Percentiles rank a stretch among this genome's conserved stretches.
phyloP scores from a whole-genome alignment of 2,888 invertebrate species.

The Argyra leucocephala region DNA sequence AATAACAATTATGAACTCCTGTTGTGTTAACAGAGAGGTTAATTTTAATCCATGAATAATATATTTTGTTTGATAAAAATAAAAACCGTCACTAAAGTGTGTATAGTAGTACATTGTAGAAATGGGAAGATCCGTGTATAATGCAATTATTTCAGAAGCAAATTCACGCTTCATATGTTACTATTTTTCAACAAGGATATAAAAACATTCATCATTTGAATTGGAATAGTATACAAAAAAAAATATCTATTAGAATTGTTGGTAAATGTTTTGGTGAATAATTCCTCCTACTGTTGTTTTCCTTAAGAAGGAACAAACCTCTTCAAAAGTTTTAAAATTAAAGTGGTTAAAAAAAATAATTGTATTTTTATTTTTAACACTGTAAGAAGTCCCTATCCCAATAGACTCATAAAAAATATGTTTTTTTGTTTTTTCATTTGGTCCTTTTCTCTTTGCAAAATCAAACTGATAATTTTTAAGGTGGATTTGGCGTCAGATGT shows the following conservation, averaged over 20 bases:
- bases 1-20: too few relatives aligned
- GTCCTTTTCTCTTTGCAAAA: neutral
- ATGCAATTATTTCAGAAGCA: neutral
- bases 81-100: too few relatives aligned
- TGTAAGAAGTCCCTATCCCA: neutral
- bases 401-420: neutral
- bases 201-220: too few relatives aligned
- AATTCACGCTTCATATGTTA: slow-evolving; percentile 3
- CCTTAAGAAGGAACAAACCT: neutral
- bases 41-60: too few relatives aligned
- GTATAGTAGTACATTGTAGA: too few relatives aligned
- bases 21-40: too few relatives aligned
- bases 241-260: too few relatives aligned
- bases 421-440: neutral
- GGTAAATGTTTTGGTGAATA: too few relatives aligned
- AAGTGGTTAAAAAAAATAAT: neutral
- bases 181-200: neutral
- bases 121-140: too few relatives aligned
- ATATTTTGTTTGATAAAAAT: too few relatives aligned
- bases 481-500: neutral
- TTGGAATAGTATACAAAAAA: too few relatives aligned
- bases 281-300: too few relatives aligned
- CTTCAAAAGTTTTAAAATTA: neutral
- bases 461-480: neutral
- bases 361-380: neutral